Conservation (phyloP, 2,888 invertebrate genomes). For the Coelogynopora nodosa region DNA sequence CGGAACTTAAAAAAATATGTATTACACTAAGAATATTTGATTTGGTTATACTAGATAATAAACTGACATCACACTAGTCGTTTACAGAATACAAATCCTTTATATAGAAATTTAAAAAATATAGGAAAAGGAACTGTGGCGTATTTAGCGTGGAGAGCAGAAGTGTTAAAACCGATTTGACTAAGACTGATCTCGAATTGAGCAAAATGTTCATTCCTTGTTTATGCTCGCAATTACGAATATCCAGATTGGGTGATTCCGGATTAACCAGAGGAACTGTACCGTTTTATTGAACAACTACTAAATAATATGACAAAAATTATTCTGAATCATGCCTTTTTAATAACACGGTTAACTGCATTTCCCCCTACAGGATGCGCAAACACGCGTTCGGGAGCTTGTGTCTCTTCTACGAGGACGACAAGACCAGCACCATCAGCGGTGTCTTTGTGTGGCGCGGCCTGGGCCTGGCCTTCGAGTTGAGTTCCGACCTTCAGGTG, state of each 20-base stretch:
- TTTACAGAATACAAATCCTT: too few relatives aligned
- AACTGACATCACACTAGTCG: too few relatives aligned
- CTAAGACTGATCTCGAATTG: too few relatives aligned
- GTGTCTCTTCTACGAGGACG: constrained; percentile 85
- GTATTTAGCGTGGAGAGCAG: too few relatives aligned
- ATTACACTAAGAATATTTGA: too few relatives aligned
- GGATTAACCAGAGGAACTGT: background rate
- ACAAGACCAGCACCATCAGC: constrained; percentile 79
- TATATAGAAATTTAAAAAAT: too few relatives aligned
- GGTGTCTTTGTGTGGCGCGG: constrained; percentile 98
- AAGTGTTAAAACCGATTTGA: too few relatives aligned
- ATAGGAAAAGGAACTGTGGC: too few relatives aligned
- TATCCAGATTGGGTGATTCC: background rate
- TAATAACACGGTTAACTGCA: constrained; percentile 68
- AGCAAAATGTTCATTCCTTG: too few relatives aligned
- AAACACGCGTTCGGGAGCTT: constrained; percentile 91
- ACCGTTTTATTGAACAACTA: background rate
- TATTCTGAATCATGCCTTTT: background rate
- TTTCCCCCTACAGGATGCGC: constrained; percentile 93
- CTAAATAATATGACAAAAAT: background rate
- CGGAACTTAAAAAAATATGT: too few relatives aligned
- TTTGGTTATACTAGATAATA: too few relatives aligned
- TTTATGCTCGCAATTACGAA: too few relatives aligned
- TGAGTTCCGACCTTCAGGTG: constrained; percentile 82
- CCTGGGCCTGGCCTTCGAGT: constrained; percentile 80